Evolutionary conservation across 1,140 invertebrate genomes (phyloP).

Genomic region (Pseudomyrmex pallidus): DNA sequence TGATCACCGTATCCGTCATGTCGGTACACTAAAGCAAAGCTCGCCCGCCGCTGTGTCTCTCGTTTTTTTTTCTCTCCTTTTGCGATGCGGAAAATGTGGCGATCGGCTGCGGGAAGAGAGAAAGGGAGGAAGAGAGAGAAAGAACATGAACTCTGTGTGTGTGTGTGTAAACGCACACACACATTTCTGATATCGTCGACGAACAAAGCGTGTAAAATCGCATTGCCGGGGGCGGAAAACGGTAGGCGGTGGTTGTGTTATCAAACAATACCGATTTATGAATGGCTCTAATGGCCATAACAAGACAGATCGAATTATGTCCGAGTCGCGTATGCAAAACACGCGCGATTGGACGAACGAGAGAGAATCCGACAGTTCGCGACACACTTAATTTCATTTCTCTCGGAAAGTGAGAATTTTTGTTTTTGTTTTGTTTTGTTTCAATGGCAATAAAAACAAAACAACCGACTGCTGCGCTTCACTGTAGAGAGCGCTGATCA

Average conservation of each 20-base stretch:
- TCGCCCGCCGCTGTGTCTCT: background rate
- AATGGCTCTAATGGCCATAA: slow-evolving; percentile 13
- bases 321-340: background rate
- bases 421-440: too few relatives aligned
- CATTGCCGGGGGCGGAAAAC: slow-evolving; percentile 29
- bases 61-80: slow-evolving; percentile 23
- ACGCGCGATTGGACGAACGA: too few relatives aligned
- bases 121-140: too few relatives aligned
- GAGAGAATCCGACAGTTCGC: too few relatives aligned
- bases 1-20: slow-evolving; percentile 49
- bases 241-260: slow-evolving; percentile 9
- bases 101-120: slow-evolving; percentile 9
- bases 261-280: slow-evolving; percentile 26
- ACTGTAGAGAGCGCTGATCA: too few relatives aligned
- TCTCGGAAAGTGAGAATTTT: too few relatives aligned
- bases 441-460: too few relatives aligned
- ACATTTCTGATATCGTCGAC: slow-evolving; percentile 15
- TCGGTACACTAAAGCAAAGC: slow-evolving; percentile 45
- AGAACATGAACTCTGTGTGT: background rate
- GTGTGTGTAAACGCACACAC: background rate
- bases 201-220: slow-evolving; percentile 48
- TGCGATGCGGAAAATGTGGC: slow-evolving; percentile 21
- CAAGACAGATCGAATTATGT: slow-evolving; percentile 40
- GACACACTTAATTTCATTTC: too few relatives aligned
- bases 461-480: too few relatives aligned